Conservation (phyloP, 2,888 invertebrate genomes). For the Aphodius granarius region DNA sequence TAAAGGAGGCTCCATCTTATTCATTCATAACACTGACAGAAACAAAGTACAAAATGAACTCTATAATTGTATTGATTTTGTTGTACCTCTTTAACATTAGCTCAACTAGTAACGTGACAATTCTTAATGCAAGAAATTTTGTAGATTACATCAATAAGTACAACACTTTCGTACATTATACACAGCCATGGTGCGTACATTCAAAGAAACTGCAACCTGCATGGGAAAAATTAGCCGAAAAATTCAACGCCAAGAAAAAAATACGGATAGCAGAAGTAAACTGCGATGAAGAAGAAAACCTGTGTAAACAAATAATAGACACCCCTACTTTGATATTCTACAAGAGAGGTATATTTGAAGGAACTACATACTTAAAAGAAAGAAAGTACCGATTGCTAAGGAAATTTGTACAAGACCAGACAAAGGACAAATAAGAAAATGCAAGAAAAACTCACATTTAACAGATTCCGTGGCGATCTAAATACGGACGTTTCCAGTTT, state of each 20-base stretch:
- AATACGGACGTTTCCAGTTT: constrained; percentile 54
- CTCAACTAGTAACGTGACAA: not conserved
- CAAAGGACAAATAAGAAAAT: constrained; percentile 3
- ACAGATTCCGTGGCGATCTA: constrained; percentile 48
- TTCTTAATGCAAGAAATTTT: constrained; percentile 5
- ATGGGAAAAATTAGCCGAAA: constrained; percentile 7
- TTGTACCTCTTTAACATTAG: not conserved
- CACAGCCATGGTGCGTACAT: constrained; percentile 3
- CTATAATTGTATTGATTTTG: not conserved
- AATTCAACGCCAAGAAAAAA: not conserved
- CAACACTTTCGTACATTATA: constrained; percentile 1
- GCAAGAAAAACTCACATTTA: constrained; percentile 1
- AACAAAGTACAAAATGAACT: not conserved
- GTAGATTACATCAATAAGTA: not conserved
- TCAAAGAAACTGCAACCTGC: not conserved
- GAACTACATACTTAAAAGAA: not conserved
- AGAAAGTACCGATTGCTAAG: not conserved
- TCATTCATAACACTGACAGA: not conserved
- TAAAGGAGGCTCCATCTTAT: not conserved
- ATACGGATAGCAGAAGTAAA: not conserved
- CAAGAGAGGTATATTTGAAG: not conserved
- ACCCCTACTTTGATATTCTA: constrained; percentile 7
- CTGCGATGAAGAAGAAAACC: constrained; percentile 1
- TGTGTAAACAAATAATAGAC: constrained; percentile 4
- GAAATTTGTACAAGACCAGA: not conserved